A percentile compares a stretch with the other conserved stretches of the same genome.
Conservation (phyloP, 2,113 vertebrate species). For the Microcebus jonahi region DNA sequence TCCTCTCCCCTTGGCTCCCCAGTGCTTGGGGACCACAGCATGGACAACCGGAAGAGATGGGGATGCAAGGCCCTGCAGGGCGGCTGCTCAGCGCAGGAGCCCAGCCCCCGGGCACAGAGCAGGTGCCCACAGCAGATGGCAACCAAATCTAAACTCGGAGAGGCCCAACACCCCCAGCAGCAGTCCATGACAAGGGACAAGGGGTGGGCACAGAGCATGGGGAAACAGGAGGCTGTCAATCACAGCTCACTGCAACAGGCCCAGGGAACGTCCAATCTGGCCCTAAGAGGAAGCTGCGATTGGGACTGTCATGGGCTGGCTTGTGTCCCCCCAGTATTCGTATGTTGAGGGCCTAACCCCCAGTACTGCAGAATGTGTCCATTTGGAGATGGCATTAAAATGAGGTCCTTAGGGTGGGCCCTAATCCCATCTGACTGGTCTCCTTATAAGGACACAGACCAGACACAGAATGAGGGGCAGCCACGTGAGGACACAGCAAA, state of each 20-base stretch:
- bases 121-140: neutral
- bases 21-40: neutral
- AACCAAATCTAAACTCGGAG: neutral
- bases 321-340: neutral
- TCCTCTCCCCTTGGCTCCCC: neutral
- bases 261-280: neutral
- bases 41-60: neutral
- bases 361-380: neutral
- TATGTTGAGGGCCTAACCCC: neutral
- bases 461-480: neutral
- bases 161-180: neutral
- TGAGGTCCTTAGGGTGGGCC: neutral
- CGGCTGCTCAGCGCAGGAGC: neutral
- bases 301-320: neutral
- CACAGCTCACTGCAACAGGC: neutral
- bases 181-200: neutral
- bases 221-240: neutral
- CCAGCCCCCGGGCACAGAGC: neutral
- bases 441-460: neutral
- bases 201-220: accelerated
- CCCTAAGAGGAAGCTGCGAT: neutral
- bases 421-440: neutral
- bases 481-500: neutral
- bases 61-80: neutral
- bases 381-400: neutral